These are phyloP conservation scores for Centroberyx gerrardi DNA, from an alignment of 2,797 vertebrate species.

Conservation along the genomic window DNA sequence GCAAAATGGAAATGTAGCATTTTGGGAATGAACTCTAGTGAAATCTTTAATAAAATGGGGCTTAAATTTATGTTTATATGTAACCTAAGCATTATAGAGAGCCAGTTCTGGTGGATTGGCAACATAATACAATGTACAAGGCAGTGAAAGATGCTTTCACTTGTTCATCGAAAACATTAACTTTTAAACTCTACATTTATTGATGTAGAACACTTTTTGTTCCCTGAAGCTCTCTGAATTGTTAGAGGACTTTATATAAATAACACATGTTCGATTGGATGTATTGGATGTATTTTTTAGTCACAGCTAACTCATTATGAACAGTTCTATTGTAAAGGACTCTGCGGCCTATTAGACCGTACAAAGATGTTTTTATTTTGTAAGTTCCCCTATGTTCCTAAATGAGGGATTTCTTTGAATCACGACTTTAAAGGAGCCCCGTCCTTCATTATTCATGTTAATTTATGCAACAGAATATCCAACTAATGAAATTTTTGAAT, in stretches of 20 bases:
- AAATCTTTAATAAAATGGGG: too few relatives aligned
- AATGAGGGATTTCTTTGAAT: slow-evolving; percentile 68
- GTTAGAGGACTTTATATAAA: background rate
- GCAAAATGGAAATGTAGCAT: too few relatives aligned
- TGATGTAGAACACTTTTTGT: too few relatives aligned
- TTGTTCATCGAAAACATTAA: too few relatives aligned
- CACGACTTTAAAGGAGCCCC: slow-evolving; percentile 64
- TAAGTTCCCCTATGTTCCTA: slow-evolving; percentile 39
- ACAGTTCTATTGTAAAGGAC: slow-evolving; percentile 26
- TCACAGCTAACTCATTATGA: slow-evolving; percentile 3
- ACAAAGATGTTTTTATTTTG: slow-evolving; percentile 42
- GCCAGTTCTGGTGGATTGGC: too few relatives aligned
- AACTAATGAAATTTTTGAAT: slow-evolving; percentile 84
- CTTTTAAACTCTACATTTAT: too few relatives aligned
- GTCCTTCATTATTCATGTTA: slow-evolving; percentile 84
- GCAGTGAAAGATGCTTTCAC: background rate
- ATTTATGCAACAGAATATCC: slow-evolving; percentile 82
- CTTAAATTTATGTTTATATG: too few relatives aligned
- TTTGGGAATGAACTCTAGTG: too few relatives aligned
- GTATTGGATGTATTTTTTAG: slow-evolving; percentile 7
- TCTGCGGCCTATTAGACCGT: slow-evolving; percentile 48
- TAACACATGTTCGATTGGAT: background rate
- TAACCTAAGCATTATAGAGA: background rate
- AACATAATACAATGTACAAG: background rate
- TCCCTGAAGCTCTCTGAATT: too few relatives aligned